Evolutionary conservation across 1,140 invertebrate genomes (phyloP), one percentile per base, ranked within the genome.

Genomic region (Coelopa frigida): DNA sequence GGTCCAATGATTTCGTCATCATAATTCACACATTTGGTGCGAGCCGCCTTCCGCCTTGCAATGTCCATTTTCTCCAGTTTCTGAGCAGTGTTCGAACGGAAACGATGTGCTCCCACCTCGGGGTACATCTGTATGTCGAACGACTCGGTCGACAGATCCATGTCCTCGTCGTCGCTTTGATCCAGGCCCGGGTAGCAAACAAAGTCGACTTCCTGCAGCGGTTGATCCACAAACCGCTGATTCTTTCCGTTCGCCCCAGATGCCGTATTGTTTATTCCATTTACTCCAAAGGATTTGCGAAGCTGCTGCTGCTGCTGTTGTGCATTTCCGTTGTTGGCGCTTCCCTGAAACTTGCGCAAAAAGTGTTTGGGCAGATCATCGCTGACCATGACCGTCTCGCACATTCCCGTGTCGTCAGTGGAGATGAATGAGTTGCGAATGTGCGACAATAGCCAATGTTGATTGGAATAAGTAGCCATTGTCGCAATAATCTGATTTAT

Each of bases 381-480:
- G 38, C 82, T 79, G 10, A 81, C 72, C 83, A 91, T 87, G 14
- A 88, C 83, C 53, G 85, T 67, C 44, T 70, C 63, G 46, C 66
- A 69, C 56, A 67, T 76, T 76, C 89, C 88, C 59, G 90, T 93
- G 70, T 95, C 91, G 74, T 97, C 93, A 22, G 89, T 91, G n/a
- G 87, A 88, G 57, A 94, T 90, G 70, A 93, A 96, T 15, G 90
- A 93, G 68, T 94, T 92, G 45, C 88, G 76, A 48, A 95, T 92
- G 70, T 94, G 89, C 37, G 89, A 88, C 41, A 95, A 75, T 22
- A 97, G 73, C 85, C 93, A 97, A 50, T 87, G 84, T 72, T 84
- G 83, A 69, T 94, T 90, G 68, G 94, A 90, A 68, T 92, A 94
- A 41, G 92, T 80, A 51, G 91, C 90, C 91, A 95, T 94, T 52